phyloP scores from a whole-genome alignment of 2,797 vertebrate genomes.

The Alca torda region DNA sequence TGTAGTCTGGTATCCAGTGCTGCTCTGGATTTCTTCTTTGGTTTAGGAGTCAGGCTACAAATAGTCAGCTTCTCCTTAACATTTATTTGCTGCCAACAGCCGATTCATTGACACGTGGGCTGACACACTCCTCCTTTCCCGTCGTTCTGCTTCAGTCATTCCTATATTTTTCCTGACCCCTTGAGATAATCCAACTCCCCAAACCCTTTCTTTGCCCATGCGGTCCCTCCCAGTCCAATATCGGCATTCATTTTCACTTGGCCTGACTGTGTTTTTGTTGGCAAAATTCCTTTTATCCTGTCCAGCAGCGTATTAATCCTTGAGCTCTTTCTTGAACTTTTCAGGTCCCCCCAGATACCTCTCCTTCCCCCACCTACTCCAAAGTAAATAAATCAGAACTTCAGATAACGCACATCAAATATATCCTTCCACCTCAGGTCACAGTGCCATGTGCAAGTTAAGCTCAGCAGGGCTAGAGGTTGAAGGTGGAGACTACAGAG shows the following conservation, averaged over 20 bases:
- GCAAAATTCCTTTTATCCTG: slow-evolving; percentile 41
- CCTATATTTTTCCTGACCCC: background rate
- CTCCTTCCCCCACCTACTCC: background rate
- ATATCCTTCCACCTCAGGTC: background rate
- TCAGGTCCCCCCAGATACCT: slow-evolving; percentile 8
- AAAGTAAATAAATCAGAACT: slow-evolving; percentile 34
- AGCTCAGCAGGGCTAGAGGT: background rate
- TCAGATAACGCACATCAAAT: background rate
- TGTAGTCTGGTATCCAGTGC: slow-evolving; percentile 45
- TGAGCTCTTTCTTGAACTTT: background rate
- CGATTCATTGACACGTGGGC: slow-evolving; percentile 18
- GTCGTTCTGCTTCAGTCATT: background rate
- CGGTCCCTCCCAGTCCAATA: background rate
- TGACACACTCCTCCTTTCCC: background rate
- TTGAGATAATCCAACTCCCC: background rate
- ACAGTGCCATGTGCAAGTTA: background rate
- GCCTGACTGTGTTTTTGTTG: slow-evolving; percentile 23
- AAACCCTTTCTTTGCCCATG: background rate
- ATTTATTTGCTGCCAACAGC: slow-evolving; percentile 20
- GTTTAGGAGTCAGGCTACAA: slow-evolving; percentile 48
- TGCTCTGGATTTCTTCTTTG: slow-evolving; percentile 45
- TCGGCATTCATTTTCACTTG: background rate
- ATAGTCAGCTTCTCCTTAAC: slow-evolving; percentile 35
- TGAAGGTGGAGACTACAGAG: background rate
- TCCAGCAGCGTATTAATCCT: background rate